A percentile compares a stretch with the other conserved stretches of the same genome.
Evolutionary conservation across 2,888 invertebrate species (phyloP).

Genomic region (Dolichomitus sp.): DNA sequence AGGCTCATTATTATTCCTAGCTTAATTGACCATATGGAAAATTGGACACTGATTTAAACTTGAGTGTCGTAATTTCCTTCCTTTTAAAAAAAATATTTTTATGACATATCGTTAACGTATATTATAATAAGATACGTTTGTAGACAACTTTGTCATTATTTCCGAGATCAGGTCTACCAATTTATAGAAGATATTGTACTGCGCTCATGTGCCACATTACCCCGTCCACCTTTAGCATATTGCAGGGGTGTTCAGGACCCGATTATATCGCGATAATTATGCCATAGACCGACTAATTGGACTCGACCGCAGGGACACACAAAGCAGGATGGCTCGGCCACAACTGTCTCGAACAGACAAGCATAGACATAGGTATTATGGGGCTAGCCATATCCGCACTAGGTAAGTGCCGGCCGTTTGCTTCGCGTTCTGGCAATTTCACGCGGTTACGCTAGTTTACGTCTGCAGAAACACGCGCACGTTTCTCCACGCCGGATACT

Average conservation of each 20-base stretch:
- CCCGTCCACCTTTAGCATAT: background rate
- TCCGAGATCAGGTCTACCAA: too few species aligned
- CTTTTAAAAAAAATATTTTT: background rate
- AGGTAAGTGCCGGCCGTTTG: conserved; percentile 44
- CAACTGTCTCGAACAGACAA: conserved; percentile 64
- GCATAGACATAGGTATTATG: conserved; percentile 13
- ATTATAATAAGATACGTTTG: background rate
- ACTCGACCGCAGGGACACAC: conserved; percentile 65
- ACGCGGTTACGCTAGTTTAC: conserved; percentile 49
- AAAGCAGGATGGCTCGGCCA: conserved; percentile 45
- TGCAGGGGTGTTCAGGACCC: conserved; percentile 53
- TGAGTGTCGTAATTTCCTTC: background rate
- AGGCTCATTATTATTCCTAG: too few species aligned
- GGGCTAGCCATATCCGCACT: conserved; percentile 28
- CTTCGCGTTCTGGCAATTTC: conserved; percentile 61
- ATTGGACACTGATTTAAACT: background rate
- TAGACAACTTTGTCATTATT: background rate
- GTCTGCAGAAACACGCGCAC: conserved; percentile 19
- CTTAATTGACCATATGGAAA: too few species aligned
- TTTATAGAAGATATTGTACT: background rate
- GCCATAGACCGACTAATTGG: conserved; percentile 64
- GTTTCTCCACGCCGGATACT: conserved; percentile 59
- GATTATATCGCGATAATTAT: conserved; percentile 67
- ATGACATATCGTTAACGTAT: background rate
- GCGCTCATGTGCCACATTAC: background rate